Evolutionary conservation across 2,888 invertebrate species (phyloP), one percentile per base, ranked within the genome.

Genomic region (Lasioglossum morio): DNA sequence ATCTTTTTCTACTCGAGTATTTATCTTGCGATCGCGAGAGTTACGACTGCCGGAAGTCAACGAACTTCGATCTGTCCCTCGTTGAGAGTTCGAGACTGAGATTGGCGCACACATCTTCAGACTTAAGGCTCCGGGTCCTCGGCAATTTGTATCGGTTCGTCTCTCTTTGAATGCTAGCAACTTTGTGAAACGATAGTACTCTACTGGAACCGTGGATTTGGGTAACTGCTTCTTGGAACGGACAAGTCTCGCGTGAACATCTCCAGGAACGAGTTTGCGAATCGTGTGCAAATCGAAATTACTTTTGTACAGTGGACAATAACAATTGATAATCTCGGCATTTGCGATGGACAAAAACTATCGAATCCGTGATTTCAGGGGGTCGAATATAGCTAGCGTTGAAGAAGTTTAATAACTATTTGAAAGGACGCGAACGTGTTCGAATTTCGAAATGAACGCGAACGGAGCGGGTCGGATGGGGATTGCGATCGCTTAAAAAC

Each of bases 1-100:
- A 91, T 89, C 88, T 86, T 86, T 88, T 89, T 79, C 79, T 72
- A 69, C 63, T 79, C 57, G 82, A 87, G 90, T 93, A 93, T 93
- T 94, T 94, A 92, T 94, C 92, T 81, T 80, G 77, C 90, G 92
- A 93, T 92, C 92, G 90, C 79, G 60, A 83, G 84, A 88, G 86
- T 87, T 83, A 79, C 87, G 80, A 78, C 82, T 77, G 80, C 63
- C 73, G 79, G 82, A 85, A 90, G 89, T 92, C 91, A 86, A 90
- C 83, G 88, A 90, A 87, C 89, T 84, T 81, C 53, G 79, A 76
- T 83, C 74, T 66, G 63, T 70, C 70, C 34, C 72, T 30, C 40
- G 74, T 46, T 2, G 14, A 70, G n/a, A 70, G 37, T n/a, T 37
- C 37, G 69, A 23, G 69, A 23, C 34, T 2, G 37, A n/a, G 70